Conservation (phyloP, 1,140 invertebrate species). For the Oscheius sp. region DNA sequence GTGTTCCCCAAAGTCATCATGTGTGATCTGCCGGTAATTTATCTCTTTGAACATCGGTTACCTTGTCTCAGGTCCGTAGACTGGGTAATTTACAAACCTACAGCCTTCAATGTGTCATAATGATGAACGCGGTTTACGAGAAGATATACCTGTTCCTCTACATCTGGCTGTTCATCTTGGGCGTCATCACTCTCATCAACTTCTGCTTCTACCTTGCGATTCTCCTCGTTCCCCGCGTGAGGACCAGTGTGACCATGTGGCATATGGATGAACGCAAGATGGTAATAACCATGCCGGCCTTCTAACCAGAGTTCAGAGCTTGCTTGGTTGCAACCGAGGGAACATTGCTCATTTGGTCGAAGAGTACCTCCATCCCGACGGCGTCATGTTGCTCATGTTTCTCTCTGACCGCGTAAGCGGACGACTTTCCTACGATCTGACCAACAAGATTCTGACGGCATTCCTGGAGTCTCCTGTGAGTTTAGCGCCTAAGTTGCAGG, state of each 20-base stretch:
- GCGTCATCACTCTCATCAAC: slow-evolving; percentile 7
- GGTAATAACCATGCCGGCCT: neutral
- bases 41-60: neutral
- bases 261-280: neutral
- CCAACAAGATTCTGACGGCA: neutral
- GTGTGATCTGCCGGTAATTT: slow-evolving; percentile 6
- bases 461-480: too few relatives aligned
- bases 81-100: slow-evolving; percentile 50
- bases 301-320: neutral
- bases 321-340: neutral
- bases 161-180: slow-evolving; percentile 49
- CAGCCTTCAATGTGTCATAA: slow-evolving; percentile 56
- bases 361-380: slow-evolving; percentile 27
- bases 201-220: slow-evolving; percentile 9
- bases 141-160: slow-evolving; percentile 42
- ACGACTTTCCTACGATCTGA: neutral
- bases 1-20: slow-evolving; percentile 1
- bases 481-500: too few relatives aligned
- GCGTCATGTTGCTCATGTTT: slow-evolving; percentile 14
- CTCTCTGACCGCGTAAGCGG: slow-evolving; percentile 16
- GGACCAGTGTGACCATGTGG: neutral
- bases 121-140: slow-evolving; percentile 61
- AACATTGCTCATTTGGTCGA: neutral
- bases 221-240: neutral
- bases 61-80: slow-evolving; percentile 18